phyloP scores from a whole-genome alignment of 2,888 invertebrate genomes.

The Acleris holmiana region DNA sequence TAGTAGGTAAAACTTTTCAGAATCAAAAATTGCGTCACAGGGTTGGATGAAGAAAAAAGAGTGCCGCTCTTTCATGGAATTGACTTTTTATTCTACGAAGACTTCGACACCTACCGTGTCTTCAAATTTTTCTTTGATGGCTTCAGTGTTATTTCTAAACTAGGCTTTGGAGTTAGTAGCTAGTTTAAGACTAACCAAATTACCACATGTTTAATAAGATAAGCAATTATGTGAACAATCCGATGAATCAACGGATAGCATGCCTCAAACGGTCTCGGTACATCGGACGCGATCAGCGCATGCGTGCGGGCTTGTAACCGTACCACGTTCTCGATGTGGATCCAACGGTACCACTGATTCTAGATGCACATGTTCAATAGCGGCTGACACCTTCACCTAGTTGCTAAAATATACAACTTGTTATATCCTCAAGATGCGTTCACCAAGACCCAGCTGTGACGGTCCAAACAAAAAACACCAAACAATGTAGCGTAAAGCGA shows the following conservation, averaged over 20 bases:
- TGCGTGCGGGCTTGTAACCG: slow-evolving; percentile 60
- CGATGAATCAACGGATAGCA: slow-evolving; percentile 32
- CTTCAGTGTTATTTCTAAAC: too few species aligned
- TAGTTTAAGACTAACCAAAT: background rate
- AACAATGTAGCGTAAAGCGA: slow-evolving; percentile 38
- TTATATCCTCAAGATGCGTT: background rate
- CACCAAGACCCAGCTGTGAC: background rate
- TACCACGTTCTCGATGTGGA: slow-evolving; percentile 67
- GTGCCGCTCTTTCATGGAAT: too few species aligned
- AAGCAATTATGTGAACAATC: slow-evolving; percentile 21
- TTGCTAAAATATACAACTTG: slow-evolving; percentile 27
- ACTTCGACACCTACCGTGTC: too few species aligned
- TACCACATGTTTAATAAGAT: slow-evolving; percentile 7
- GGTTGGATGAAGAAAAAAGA: too few species aligned
- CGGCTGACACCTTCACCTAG: slow-evolving; percentile 51
- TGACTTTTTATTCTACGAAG: too few species aligned
- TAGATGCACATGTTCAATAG: slow-evolving; percentile 59
- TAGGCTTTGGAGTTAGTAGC: too few species aligned
- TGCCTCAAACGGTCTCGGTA: slow-evolving; percentile 52
- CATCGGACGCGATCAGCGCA: slow-evolving; percentile 42
- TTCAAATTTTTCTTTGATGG: too few species aligned
- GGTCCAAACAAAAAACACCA: slow-evolving; percentile 11
- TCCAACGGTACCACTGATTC: slow-evolving; percentile 68
- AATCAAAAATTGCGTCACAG: too few species aligned
- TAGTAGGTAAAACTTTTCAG: too few species aligned